Evolutionary conservation across 2,888 invertebrate species (phyloP), one percentile per base, ranked within the genome.

Genomic region (Odontomyia ornata): DNA sequence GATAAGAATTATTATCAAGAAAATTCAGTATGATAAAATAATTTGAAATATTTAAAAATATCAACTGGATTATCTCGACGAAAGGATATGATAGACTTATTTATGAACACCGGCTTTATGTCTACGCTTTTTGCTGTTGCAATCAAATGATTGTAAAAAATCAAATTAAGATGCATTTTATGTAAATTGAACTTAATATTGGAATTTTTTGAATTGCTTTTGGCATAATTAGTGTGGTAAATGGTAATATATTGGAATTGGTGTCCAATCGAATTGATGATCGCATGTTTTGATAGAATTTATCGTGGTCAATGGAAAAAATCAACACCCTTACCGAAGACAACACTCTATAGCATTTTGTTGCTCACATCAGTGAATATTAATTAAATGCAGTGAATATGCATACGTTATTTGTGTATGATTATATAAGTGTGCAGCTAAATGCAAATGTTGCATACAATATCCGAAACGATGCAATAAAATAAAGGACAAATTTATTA

Each of bases 401-500:
- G 65, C 65, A 65, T 36, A 65, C 65, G 36, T 9, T 4, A 65
- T 62, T 62, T 13, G 7, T 28, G 64, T 18, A 36, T 28, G 64
- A 9, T 64, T 15, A 64, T 30, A n/a, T 36, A 65, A 30, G 65
- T 65, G 36, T 36, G 30, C 65, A 30, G 30, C 4, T 36, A n/a
- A 13, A 25, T 30, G 18, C 65, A 52, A n/a, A n/a, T 52, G 52
- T 15, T 4, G 13, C 52, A 52, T n/a, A 18, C n/a, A 15, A 52
- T 52, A 52, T 9, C n/a, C 28, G 65, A 4, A 28, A 27, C 65
- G 27, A 36, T 65, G 65, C 65, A 65, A 65, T 65, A 65, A 65
- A 65, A 65, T 65, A 30, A 65, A 65, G 65, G 36, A 65, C 65
- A 65, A 65, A 65, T 65, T 65, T 65, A 65, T 65, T 65, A 65